Percentiles rank a stretch among this genome's conserved stretches.
Conservation (phyloP, 2,888 invertebrate genomes). For the Candidula unifasciata region DNA sequence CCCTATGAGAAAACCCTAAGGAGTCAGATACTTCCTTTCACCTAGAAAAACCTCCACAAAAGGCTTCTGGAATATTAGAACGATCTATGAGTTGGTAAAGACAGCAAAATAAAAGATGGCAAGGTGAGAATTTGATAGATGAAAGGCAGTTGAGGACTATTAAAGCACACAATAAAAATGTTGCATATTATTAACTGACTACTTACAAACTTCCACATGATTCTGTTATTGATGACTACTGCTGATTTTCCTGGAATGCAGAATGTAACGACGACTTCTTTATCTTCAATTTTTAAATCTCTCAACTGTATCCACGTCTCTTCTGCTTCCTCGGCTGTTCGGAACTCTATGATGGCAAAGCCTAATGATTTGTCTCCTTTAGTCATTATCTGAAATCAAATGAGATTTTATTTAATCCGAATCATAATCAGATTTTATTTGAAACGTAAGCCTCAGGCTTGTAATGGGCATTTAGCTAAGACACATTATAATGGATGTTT, state of each 20-base stretch:
- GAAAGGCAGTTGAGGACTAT: too few species aligned
- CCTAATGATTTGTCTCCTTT: conserved; percentile 80
- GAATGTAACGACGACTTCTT: conserved; percentile 79
- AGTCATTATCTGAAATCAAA: conserved; percentile 78
- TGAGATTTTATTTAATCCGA: neutral
- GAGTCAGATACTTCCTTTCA: too few species aligned
- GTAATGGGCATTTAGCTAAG: too few species aligned
- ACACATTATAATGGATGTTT: too few species aligned
- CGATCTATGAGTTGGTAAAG: too few species aligned
- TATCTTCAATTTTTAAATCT: conserved; percentile 72
- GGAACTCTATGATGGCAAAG: conserved; percentile 80
- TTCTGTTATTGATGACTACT: conserved; percentile 80
- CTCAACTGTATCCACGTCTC: conserved; percentile 61
- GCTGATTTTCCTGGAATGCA: conserved; percentile 81
- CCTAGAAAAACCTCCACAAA: too few species aligned
- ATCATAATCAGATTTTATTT: neutral
- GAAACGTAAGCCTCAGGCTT: too few species aligned
- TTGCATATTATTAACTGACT: conserved; percentile 54
- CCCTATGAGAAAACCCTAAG: too few species aligned
- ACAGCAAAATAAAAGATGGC: too few species aligned
- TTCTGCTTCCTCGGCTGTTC: conserved; percentile 64
- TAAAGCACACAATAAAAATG: conserved; percentile 10
- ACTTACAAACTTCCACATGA: conserved; percentile 74
- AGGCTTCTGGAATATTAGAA: too few species aligned
- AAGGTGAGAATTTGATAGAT: too few species aligned